Conservation (phyloP, 2,113 vertebrate species). For the Oreamnos americanus region DNA sequence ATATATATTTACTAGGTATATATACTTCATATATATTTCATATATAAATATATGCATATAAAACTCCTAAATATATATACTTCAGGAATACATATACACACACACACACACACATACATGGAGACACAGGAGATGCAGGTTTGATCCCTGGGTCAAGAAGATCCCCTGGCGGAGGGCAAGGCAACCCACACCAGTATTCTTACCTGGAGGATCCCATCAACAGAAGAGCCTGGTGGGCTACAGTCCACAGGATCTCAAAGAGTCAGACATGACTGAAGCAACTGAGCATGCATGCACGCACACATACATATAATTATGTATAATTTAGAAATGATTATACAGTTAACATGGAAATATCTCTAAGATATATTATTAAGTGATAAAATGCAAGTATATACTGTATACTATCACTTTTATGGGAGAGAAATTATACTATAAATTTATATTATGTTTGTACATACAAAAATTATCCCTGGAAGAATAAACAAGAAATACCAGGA, state of each 20-base stretch:
- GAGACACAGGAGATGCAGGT: background rate
- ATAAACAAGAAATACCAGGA: background rate
- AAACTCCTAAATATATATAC: background rate
- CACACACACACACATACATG: background rate
- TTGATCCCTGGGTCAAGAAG: background rate
- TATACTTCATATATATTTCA: background rate
- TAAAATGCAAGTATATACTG: background rate
- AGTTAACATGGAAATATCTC: background rate
- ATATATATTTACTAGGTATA: background rate
- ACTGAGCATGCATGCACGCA: background rate
- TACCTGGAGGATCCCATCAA: background rate
- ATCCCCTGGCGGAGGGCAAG: background rate
- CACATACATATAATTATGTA: background rate
- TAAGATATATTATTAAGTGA: background rate
- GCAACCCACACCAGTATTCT: background rate
- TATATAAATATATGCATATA: background rate
- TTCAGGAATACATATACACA: background rate
- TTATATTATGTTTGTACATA: background rate
- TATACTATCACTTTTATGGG: background rate
- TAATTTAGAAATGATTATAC: background rate
- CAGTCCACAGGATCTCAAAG: background rate
- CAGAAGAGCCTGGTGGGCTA: background rate
- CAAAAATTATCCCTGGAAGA: background rate
- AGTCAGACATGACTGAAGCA: background rate
- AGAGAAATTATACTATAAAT: background rate